Base-by-base conservation (phyloP, 1,140 invertebrate genomes). In the Oncopodura yosiiana region DNA sequence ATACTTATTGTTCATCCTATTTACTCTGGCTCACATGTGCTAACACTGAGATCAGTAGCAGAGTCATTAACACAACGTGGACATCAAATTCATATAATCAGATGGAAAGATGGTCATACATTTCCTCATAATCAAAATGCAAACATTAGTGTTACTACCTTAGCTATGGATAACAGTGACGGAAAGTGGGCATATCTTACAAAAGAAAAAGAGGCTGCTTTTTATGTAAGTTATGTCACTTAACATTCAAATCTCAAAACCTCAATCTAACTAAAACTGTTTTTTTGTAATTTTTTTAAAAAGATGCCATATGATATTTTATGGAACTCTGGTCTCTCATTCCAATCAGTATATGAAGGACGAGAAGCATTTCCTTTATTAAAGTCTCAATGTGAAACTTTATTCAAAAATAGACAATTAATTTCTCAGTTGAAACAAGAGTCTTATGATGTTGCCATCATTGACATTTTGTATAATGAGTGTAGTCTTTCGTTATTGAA, bases 401-500 rank as follows among this genome's bases (percentile, higher is more conserved):
- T 66, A 11, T 30, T 66, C 6, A 21, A 42, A 14, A 63, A 64
- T 36, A 48, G 53, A 14, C 30, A 48, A 34, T 41, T 66, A 3
- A 44, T 55, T 1, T 32, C 34, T 12, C 24, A 54, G 21, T 48
- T 66, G 19, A 44, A 23, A 9, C 46, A 30, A 32, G 53, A 62
- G 49, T 53, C 53, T 32, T 66, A 57, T 53, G 50, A 66, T 30
- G 38, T 66, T 3, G 66, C 64, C 14, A 60, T 66, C 14, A 62
- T 66, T 34, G 66, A 66, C 52, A 61, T 66, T 49, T 12, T 65
- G 30, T 63, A 62, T 34, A 66, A 66, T 43, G 66, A 66, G 30
- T 66, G 66, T 48, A 61, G 66, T 11, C 50, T 66, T 6, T 62
- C 63, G 1, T 41, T 66, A 3, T 53, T 64, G 1, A 52, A 66